Conservation (phyloP, 2,113 vertebrate genomes). For the Eidolon helvum region DNA sequence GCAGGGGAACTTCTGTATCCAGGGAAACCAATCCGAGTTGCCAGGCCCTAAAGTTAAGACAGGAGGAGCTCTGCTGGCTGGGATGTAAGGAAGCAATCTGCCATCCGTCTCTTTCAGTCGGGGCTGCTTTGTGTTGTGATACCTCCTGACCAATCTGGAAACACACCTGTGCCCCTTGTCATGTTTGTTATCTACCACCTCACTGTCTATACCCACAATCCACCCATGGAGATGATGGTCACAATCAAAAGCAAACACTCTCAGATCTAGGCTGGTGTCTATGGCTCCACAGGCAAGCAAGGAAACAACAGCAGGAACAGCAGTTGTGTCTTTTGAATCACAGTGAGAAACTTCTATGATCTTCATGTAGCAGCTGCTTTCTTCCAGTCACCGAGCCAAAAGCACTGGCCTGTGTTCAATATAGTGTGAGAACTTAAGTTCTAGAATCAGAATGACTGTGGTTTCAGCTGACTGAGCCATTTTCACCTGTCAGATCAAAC, state of each 20-base stretch:
- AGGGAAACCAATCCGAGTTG: slow-evolving; percentile 57
- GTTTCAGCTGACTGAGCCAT: neutral
- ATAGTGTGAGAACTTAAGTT: neutral
- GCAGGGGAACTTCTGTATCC: slow-evolving; percentile 61
- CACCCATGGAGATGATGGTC: neutral
- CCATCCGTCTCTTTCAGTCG: neutral
- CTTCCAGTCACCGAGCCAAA: slow-evolving; percentile 35
- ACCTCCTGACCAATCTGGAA: neutral
- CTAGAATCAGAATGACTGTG: neutral
- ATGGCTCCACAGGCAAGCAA: neutral
- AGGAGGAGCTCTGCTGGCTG: slow-evolving; percentile 40
- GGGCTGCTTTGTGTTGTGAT: neutral
- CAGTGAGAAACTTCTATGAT: slow-evolving; percentile 56
- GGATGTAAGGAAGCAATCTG: slow-evolving; percentile 30
- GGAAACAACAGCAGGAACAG: slow-evolving; percentile 36
- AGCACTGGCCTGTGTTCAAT: neutral
- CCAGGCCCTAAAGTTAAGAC: slow-evolving; percentile 54
- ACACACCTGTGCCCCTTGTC: slow-evolving; percentile 17
- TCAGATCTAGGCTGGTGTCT: slow-evolving; percentile 1
- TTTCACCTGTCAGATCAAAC: neutral
- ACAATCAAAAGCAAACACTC: slow-evolving; percentile 21
- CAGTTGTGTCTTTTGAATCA: slow-evolving; percentile 62
- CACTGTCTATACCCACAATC: neutral
- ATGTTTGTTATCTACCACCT: slow-evolving; percentile 3
- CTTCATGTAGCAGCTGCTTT: slow-evolving; percentile 63